Conservation (phyloP, 2,797 vertebrate genomes). For the Amazonetta brasiliensis region DNA sequence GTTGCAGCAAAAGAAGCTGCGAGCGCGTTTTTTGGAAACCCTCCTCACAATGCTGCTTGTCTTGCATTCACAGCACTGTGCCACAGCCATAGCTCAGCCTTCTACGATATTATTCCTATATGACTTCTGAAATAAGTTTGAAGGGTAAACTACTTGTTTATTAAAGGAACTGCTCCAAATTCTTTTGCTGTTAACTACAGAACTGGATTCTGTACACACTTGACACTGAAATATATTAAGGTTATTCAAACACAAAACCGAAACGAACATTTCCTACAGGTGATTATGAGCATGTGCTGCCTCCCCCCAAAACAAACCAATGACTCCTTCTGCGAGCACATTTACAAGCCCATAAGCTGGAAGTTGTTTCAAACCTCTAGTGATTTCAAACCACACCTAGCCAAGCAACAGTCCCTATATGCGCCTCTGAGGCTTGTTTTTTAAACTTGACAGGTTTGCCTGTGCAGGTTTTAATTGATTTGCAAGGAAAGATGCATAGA, state of each 20-base stretch:
- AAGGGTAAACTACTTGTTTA: neutral
- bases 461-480: neutral
- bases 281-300: neutral
- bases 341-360: neutral
- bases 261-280: neutral
- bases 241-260: neutral
- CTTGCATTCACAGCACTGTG: neutral
- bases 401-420: neutral
- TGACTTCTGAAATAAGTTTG: neutral
- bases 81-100: neutral
- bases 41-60: neutral
- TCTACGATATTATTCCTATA: neutral
- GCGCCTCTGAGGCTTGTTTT: too few species aligned
- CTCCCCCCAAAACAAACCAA: neutral
- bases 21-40: neutral
- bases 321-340: neutral
- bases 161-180: neutral
- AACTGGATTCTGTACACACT: neutral
- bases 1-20: accelerated
- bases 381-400: neutral
- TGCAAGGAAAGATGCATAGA: neutral
- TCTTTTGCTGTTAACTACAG: neutral
- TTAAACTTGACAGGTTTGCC: neutral
- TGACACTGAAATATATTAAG: neutral
- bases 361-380: neutral